These are phyloP conservation scores for Nymphalis urticae DNA, from an alignment of 2,888 invertebrate species.

Conservation along the genomic window DNA sequence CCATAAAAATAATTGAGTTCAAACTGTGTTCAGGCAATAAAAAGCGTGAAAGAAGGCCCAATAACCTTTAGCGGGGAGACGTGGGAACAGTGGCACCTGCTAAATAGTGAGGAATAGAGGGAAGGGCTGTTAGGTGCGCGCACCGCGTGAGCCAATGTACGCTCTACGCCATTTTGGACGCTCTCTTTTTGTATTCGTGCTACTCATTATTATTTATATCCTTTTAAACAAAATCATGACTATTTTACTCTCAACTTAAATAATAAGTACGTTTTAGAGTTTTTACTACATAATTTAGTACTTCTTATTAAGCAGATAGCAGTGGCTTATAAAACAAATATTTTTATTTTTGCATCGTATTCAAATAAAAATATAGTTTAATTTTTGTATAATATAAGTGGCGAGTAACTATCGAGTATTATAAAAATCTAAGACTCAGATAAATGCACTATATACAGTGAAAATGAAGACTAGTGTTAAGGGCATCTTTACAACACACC, in stretches of 20 bases:
- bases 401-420: slow-evolving; percentile 1
- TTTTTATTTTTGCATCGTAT: no score
- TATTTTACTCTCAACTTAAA: no score
- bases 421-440: slow-evolving; percentile 54
- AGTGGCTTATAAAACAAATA: no score
- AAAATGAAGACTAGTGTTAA: slow-evolving; percentile 80
- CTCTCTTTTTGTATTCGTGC: slow-evolving; percentile 20
- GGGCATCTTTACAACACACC: slow-evolving; percentile 79
- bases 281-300: no score
- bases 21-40: slow-evolving; percentile 80
- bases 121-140: slow-evolving; percentile 70
- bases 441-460: slow-evolving; percentile 61
- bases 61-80: slow-evolving; percentile 75
- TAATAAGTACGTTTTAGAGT: no score
- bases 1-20: slow-evolving; percentile 82
- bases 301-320: no score
- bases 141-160: slow-evolving; percentile 48
- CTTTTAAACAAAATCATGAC: not conserved
- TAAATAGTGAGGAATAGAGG: slow-evolving; percentile 72
- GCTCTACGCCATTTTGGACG: slow-evolving; percentile 28
- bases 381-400: not conserved
- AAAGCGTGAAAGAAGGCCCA: slow-evolving; percentile 79
- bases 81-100: slow-evolving; percentile 74
- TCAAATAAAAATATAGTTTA: no score
- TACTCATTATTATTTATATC: not conserved